Evolutionary conservation across 2,888 invertebrate species (phyloP), one percentile per base, ranked within the genome.

Genomic region (Labia minor): DNA sequence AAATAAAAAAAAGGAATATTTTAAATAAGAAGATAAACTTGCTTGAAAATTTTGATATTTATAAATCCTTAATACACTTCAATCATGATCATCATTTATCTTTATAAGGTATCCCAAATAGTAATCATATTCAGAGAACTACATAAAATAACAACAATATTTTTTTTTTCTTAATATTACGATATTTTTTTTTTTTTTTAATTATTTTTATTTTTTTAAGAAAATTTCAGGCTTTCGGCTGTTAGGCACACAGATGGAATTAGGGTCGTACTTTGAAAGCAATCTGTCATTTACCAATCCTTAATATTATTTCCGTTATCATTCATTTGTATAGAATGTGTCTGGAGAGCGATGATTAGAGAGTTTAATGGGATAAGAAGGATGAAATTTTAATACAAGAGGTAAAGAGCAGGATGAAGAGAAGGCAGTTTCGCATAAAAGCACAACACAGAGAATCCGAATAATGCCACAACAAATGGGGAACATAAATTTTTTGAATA

Each of bases 31-130:
- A 49, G 16, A 49, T 3, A 49, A 8, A 10, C n/a, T 2, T 49
- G 49, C n/a, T 49, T 49, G 49, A 49, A 49, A 49, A 49, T 49
- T 49, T 49, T 49, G 49, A 49, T 49, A 49, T 49, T 49, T 49
- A 49, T 49, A 49, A 49, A 49, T 49, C 16, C 49, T 49, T 49
- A 49, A n/a, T 49, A 49, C 49, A 49, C 49, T 49, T 49, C 49
- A 49, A 49, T 49, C 8, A 49, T 49, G n/a, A 49, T 49, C 49
- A 49, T 49, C 49, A 49, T 49, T 49, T 16, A 49, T 49, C 49
- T 49, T 49, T 14, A 49, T 49, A 49, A 49, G 49, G 49, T 49
- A 49, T 49, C 49, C 49, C 49, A 49, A 49, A 49, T 49, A 49
- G 49, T 49, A 49, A 49, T 49, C 49, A 49, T 49, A 49, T 49